phyloP scores from a whole-genome alignment of 2,797 vertebrate genomes.

The Betta splendens region DNA sequence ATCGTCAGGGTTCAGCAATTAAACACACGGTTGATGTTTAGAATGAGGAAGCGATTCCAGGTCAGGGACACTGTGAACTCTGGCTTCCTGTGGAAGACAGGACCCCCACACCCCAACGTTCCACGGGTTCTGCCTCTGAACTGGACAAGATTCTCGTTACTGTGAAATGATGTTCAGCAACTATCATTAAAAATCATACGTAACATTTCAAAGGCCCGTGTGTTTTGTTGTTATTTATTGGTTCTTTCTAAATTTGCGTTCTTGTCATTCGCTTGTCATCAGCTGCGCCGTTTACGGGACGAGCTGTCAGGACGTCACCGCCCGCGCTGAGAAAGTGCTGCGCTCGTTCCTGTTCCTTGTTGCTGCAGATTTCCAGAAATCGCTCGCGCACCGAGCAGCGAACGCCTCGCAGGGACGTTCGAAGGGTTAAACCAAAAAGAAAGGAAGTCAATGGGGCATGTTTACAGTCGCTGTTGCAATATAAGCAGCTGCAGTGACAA shows the following conservation, averaged over 20 bases:
- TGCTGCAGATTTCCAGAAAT: not conserved
- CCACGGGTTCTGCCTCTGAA: not conserved
- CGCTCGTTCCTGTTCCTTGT: conserved; percentile 5
- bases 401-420: not conserved
- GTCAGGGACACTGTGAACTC: not conserved
- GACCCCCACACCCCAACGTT: too few species aligned
- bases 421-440: conserved; percentile 38
- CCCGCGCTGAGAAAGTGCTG: not conserved
- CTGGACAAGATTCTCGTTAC: not conserved
- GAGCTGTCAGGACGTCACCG: not conserved
- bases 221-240: too few species aligned
- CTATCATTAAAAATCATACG: not conserved
- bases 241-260: not conserved
- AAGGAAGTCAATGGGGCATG: conserved; percentile 33
- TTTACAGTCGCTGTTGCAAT: conserved; percentile 46
- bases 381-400: not conserved
- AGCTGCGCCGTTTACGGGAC: not conserved
- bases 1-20: not conserved
- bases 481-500: conserved; percentile 25
- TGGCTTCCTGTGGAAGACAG: not conserved
- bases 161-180: not conserved
- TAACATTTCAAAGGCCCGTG: too few species aligned
- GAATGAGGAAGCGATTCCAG: not conserved
- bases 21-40: not conserved
- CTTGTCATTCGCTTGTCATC: not conserved